Base-by-base conservation (phyloP, 1,140 invertebrate species). In the Pseudoatta argentina region DNA sequence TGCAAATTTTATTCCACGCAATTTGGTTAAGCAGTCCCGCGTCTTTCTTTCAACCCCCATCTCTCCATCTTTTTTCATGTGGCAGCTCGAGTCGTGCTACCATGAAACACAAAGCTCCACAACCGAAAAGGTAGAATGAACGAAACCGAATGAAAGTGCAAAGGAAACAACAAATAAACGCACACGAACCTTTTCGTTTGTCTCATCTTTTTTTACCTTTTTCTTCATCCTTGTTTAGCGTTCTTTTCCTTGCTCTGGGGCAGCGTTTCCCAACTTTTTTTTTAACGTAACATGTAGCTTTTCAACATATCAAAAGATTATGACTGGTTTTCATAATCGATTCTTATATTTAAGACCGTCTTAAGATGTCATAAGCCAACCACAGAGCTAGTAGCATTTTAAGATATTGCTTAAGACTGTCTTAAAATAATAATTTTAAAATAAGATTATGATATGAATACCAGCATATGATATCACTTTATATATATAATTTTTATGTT, bases 1-100 rank as follows among this genome's bases (percentile, higher is more conserved):
- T 86, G 88, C 83, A 86, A 89, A 89, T 89, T 88, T 89, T 86
- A 88, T 89, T 89, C 87, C 85, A 55, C 78, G 66, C 87, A 85
- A 85, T 90, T 90, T 87, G 85, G 72, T 87, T 90, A 89, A 90
- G 78, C 89, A 90, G 78, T 77, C 76, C 57, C 67, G 67, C 24
- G 48, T 21, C 63, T 59, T 87, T 53, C 61, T 75, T 79, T 86
- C 71, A 72, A 66, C 53, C 53, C 53, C 12, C 39, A 7, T 51
- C 44, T 67, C 57, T 72, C 51, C 67, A 30, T 48, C 30, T 57
- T 76, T 86, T 72, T 53, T 34, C 34, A 24, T 27, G 27, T 12
- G 7, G 44, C 64, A 53, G 73, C 69, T 87, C 69, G 78, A 39
- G 55, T 57, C 24, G 24, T 69, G 55, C 48, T 30, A 61, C 61